Evolutionary conservation across 2,113 vertebrate genomes (phyloP).

Genomic region (Tetrax tetrax): DNA sequence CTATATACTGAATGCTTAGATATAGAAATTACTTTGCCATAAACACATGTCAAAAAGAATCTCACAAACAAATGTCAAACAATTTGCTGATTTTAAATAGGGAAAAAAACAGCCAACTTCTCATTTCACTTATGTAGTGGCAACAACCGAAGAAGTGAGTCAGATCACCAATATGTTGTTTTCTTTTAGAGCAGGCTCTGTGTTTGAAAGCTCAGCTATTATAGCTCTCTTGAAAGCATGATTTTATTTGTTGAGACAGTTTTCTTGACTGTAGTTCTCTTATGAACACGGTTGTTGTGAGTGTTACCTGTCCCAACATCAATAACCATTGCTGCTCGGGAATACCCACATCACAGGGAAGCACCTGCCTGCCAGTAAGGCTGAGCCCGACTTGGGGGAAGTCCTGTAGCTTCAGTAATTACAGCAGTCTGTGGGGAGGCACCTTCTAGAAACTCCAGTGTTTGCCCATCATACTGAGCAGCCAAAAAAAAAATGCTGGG

Average conservation of each 20-base stretch:
- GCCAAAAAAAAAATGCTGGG: not conserved
- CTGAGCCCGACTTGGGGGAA: rapidly evolving
- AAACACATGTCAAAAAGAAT: not conserved
- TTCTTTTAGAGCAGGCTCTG: conserved; percentile 16
- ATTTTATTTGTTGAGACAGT: not conserved
- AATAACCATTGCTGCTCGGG: not conserved
- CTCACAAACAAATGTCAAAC: conserved; percentile 1
- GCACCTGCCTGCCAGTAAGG: not conserved
- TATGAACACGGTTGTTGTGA: not conserved
- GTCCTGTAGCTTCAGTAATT: not conserved
- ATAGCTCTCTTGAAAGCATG: not conserved
- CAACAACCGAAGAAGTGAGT: conserved; percentile 48
- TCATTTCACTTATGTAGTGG: not conserved
- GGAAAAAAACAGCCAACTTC: not conserved
- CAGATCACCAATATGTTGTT: conserved; percentile 63
- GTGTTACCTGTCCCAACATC: not conserved
- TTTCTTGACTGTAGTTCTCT: not conserved
- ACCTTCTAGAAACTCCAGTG: not conserved
- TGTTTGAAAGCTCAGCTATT: conserved; percentile 46
- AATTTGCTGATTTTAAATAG: not conserved
- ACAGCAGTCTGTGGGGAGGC: not conserved
- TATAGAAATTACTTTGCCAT: not conserved
- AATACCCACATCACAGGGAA: rapidly evolving
- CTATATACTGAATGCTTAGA: not conserved
- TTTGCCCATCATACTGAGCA: not conserved